Conservation (phyloP, 2,888 invertebrate genomes). For the Ectemnius continuus region DNA sequence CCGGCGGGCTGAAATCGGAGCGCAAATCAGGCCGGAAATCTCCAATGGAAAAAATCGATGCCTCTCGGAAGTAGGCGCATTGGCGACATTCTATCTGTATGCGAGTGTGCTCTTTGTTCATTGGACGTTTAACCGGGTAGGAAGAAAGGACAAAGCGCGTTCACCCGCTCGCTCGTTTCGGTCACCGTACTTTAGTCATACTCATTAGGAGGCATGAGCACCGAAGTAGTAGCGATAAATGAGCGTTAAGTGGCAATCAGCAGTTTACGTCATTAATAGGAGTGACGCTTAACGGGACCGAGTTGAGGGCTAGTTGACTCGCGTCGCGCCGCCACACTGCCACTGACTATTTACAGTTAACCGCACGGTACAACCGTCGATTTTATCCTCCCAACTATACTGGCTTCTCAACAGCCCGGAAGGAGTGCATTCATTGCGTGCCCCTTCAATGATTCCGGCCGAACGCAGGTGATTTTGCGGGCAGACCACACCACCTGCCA, state of each 20-base stretch:
- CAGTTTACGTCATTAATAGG: slow-evolving; percentile 25
- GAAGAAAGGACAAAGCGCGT: not conserved
- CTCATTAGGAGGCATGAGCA: slow-evolving; percentile 29
- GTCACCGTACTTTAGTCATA: slow-evolving; percentile 22
- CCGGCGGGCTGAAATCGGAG: not conserved
- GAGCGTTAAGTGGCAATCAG: slow-evolving; percentile 17
- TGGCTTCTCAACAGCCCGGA: not conserved
- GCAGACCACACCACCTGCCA: too few species aligned
- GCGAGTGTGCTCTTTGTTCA: too few species aligned
- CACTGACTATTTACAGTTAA: slow-evolving; percentile 23
- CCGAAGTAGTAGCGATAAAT: slow-evolving; percentile 28
- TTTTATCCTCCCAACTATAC: slow-evolving; percentile 27
- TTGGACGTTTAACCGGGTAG: not conserved
- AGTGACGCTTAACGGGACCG: slow-evolving; percentile 23
- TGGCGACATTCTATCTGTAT: too few species aligned
- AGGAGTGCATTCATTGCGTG: not conserved
- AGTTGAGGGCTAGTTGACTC: not conserved
- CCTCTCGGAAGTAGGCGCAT: too few species aligned
- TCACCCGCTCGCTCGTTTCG: slow-evolving; percentile 4
- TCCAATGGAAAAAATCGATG: slow-evolving; percentile 8
- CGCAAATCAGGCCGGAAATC: not conserved
- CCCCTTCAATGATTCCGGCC: not conserved
- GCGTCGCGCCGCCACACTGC: not conserved
- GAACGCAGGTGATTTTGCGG: too few species aligned
- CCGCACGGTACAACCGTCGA: slow-evolving; percentile 16